A percentile compares a stretch with the other conserved stretches of the same genome.
These are phyloP conservation scores for Sisyra nigra DNA, from an alignment of 2,888 invertebrate genomes.

Conservation along the genomic window DNA sequence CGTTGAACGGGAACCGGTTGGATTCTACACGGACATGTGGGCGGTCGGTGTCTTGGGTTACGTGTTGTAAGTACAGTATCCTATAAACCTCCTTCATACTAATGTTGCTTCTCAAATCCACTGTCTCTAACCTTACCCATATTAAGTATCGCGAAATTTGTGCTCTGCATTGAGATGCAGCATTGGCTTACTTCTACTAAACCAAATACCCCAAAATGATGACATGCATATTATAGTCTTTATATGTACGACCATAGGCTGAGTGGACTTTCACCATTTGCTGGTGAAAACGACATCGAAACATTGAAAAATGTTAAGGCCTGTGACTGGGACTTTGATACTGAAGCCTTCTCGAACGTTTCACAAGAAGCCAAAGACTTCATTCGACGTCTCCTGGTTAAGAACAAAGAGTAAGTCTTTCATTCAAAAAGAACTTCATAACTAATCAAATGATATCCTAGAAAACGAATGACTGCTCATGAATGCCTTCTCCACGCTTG, in stretches of 20 bases:
- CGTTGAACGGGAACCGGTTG: conserved; percentile 94
- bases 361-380: conserved; percentile 98
- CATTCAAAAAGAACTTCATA: neutral
- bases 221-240: conserved; percentile 8
- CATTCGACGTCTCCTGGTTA: conserved; percentile 78
- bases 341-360: conserved; percentile 83
- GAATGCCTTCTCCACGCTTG: conserved; percentile 92
- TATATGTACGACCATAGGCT: conserved; percentile 36
- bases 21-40: conserved; percentile 99
- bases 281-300: conserved; percentile 96
- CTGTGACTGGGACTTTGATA: conserved; percentile 99
- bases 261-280: conserved; percentile 96
- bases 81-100: neutral
- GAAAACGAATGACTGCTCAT: conserved; percentile 95
- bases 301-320: conserved; percentile 96
- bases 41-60: conserved; percentile 97
- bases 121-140: neutral
- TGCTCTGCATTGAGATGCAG: conserved; percentile 1
- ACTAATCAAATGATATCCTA: conserved; percentile 23
- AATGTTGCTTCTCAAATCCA: neutral
- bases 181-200: conserved; percentile 1
- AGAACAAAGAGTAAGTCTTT: conserved; percentile 77
- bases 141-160: neutral
- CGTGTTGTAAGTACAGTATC: conserved; percentile 62
- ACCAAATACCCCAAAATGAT: neutral